Base-by-base conservation (phyloP, 2,113 vertebrate species). In the Motacilla tschutschensis region DNA sequence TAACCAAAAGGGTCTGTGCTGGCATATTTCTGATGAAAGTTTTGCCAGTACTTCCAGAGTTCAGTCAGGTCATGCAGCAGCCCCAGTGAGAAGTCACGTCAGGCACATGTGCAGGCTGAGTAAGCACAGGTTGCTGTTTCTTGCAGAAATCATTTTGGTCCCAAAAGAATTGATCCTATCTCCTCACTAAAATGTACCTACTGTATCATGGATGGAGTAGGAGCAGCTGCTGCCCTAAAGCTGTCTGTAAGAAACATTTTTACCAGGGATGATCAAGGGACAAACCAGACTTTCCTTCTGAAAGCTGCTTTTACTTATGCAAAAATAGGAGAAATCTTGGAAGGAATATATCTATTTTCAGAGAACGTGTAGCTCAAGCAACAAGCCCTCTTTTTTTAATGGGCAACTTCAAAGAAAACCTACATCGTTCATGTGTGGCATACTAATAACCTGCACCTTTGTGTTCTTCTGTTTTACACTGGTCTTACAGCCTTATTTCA, bases 401-500 rank as follows among this genome's bases (percentile, higher is more conserved):
- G 62, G 25, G 66, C 19, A 86, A 73, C 63, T 70, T 93, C 75
- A 90, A 81, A 86, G 78, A 73, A 93, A 88, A 59, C 25, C 63
- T 58, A 5, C 44, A 35, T 59, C 63, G 35, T 14, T 24, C 19
- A 66, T 47, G 28, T 44, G n/a, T 35, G 33, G 57, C 83, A 82
- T 70, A 63, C 20, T 73, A 85, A 80, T 81, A 81, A 83, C 15
- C 72, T 59, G 65, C 40, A 84, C 58, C 62, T 83, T 72, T 58
- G n/a, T 72, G 58, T 75, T 87, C 25, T 29, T 80, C 62, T 58
- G 41, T 28, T 77, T 89, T 83, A 79, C 53, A 66, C 21, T 4
- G 18, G 51, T 41, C 54, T 87, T 79, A 72, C 33, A 79, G 73
- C 17, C 28, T 38, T 71, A 79, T 48, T 79, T 73, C 36, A 66